Evolutionary conservation across 2,888 invertebrate genomes (phyloP), one percentile per base, ranked within the genome.

Genomic region (Dioctria linearis): DNA sequence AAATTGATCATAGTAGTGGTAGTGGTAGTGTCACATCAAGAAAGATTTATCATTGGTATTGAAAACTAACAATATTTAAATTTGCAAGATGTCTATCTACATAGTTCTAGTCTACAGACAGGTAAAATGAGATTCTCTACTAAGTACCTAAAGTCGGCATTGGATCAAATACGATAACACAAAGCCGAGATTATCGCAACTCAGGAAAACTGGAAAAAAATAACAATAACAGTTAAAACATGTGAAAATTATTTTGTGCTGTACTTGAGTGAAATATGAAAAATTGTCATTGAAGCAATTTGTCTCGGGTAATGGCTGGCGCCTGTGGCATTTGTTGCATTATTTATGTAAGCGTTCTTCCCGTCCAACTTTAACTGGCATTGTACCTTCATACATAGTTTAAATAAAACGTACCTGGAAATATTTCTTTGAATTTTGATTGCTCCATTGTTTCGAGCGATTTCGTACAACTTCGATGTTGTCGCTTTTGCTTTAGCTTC

Each of bases 371-470:
- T 25, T 25, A 25, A 69, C 76, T 49, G 66, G 79, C 75, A 81
- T 79, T 75, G 25, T 25, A 25, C 25, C n/a, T n/a, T n/a, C n/a
- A 25, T 25, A 25, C 25, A 25, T 25, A 25, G 25, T 25, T 25
- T 25, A 25, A 25, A 67, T 81, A 42, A 57, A 51, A 49, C 37
- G 75, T 73, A 66, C 66, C 57, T 49, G 79, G 79, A 69, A 79
- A 81, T 79, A 81, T 79, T 79, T 81, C 78, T 79, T 75, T 79
- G 79, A 81, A 79, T 81, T 81, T 79, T 81, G 81, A 81, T 81
- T 81, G 75, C 79, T 67, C 81, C 81, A 81, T 81, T 81, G 81
- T 81, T 81, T 71, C 59, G 63, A 79, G 67, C 67, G 63, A 9
- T 59, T 57, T 42, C 75, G 8, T 61, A 61, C 75, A 75, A 57